phyloP scores from a whole-genome alignment of 1,140 invertebrate species.

The Colletes latitarsis region DNA sequence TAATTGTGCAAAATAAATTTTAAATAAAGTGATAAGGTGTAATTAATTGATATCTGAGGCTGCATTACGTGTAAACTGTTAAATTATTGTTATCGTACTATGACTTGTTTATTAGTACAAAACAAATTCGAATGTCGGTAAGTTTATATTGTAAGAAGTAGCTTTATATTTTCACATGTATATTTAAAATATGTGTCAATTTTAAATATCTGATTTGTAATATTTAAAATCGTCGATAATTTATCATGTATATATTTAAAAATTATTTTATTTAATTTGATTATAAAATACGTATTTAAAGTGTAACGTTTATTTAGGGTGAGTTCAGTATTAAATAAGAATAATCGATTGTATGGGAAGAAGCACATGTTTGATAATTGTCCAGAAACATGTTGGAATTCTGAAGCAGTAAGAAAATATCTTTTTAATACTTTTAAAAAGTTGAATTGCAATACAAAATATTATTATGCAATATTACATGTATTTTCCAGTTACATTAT shows the following conservation, averaged over 20 bases:
- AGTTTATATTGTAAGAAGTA: conserved; percentile 37
- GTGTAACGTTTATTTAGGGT: conserved; percentile 78
- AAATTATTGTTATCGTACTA: conserved; percentile 28
- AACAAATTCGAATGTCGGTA: conserved; percentile 68
- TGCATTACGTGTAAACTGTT: neutral
- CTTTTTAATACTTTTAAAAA: conserved; percentile 6
- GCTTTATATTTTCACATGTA: too few relatives aligned
- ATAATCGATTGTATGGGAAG: conserved; percentile 84
- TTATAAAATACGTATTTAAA: conserved; percentile 3
- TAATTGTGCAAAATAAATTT: neutral
- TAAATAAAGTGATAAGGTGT: neutral
- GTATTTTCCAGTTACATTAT: conserved; percentile 13
- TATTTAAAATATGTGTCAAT: too few relatives aligned
- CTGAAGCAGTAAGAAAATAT: conserved; percentile 81
- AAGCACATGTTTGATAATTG: conserved; percentile 83
- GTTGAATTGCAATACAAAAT: conserved; percentile 28
- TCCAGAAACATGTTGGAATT: conserved; percentile 87
- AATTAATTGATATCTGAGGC: neutral
- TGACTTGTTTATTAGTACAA: conserved; percentile 59
- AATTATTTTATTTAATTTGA: neutral
- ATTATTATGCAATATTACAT: too few relatives aligned
- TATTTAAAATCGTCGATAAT: too few relatives aligned
- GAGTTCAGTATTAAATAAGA: conserved; percentile 85
- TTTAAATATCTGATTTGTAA: too few relatives aligned
- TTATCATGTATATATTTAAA: too few relatives aligned